Evolutionary conservation across 2,888 invertebrate genomes (phyloP).

Genomic region (Calameuta filiformis): DNA sequence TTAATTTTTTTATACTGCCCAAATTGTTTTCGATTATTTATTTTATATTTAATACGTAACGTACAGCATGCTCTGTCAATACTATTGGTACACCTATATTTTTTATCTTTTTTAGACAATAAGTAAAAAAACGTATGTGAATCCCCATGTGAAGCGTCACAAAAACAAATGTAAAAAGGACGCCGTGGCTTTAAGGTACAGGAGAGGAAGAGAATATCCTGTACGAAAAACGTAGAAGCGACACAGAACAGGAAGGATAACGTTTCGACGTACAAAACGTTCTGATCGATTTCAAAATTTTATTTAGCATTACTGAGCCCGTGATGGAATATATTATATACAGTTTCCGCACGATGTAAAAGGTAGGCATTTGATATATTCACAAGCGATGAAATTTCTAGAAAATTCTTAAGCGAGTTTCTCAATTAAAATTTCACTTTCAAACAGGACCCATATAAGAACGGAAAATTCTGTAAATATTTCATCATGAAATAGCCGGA

Average conservation of each 20-base stretch:
- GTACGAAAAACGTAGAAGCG: neutral
- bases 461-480: neutral
- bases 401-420: neutral
- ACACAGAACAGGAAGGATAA: neutral
- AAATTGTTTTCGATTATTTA: neutral
- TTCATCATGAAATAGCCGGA: neutral
- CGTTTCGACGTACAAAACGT: neutral
- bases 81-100: neutral
- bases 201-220: neutral
- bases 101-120: neutral
- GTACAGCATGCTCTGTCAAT: neutral
- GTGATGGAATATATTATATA: neutral
- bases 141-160: neutral
- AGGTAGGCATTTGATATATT: neutral
- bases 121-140: neutral
- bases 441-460: neutral
- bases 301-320: neutral
- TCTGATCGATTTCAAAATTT: neutral
- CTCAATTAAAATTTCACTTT: neutral
- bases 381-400: neutral
- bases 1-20: neutral
- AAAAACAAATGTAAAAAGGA: neutral
- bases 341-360: neutral
- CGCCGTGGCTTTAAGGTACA: neutral
- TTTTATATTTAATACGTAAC: neutral